phyloP scores from a whole-genome alignment of 2,113 vertebrate genomes.

The Prinia subflava region DNA sequence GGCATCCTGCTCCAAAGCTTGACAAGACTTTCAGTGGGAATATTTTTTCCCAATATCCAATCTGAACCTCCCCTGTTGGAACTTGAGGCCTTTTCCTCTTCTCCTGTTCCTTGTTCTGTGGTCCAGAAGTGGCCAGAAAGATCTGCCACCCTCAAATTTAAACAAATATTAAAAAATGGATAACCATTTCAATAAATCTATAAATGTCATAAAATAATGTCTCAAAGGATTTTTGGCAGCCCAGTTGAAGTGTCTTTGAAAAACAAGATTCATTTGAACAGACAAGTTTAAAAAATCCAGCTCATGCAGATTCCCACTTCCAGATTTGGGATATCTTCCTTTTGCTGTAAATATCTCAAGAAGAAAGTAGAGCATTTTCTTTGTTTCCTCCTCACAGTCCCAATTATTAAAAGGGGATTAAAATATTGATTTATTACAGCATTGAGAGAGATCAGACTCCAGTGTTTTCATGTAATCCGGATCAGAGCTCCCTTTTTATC shows the following conservation, averaged over 20 bases:
- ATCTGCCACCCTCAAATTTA: neutral
- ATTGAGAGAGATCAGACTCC: neutral
- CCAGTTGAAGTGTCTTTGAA: neutral
- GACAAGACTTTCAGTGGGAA: neutral
- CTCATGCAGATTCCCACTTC: neutral
- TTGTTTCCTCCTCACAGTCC: neutral
- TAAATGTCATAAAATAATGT: neutral
- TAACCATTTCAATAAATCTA: neutral
- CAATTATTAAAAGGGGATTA: neutral
- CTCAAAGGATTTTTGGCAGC: neutral
- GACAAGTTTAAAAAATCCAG: neutral
- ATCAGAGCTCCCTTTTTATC: neutral
- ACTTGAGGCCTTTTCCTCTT: neutral
- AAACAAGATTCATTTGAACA: neutral
- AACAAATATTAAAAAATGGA: neutral
- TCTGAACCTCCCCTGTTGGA: neutral
- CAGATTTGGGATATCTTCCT: neutral
- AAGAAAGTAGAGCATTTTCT: neutral
- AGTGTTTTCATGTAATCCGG: neutral
- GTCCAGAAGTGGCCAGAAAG: neutral
- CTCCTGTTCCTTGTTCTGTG: neutral
- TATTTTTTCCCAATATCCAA: neutral
- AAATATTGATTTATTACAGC: neutral
- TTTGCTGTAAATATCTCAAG: neutral
- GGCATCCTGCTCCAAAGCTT: neutral